Evolutionary conservation across 2,797 vertebrate genomes (phyloP).

Genomic region (Gobio occitaniae): DNA sequence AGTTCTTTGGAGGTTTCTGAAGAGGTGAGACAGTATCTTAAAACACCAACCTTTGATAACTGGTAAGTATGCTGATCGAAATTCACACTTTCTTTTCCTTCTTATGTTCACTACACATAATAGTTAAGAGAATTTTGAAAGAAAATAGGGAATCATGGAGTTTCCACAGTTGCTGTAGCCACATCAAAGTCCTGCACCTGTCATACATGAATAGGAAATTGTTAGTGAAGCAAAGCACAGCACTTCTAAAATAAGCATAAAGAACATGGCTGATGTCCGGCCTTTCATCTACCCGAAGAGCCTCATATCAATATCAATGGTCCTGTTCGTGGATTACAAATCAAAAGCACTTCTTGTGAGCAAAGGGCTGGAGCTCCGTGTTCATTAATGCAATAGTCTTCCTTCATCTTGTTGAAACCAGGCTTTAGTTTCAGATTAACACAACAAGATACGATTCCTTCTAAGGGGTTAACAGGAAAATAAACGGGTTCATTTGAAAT

Average conservation of each 20-base stretch:
- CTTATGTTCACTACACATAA: slow-evolving; percentile 9
- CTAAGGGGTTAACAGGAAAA: slow-evolving; percentile 24
- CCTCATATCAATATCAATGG: slow-evolving; percentile 80
- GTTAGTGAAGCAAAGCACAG: slow-evolving; percentile 46
- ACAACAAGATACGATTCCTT: slow-evolving; percentile 35
- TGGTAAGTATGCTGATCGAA: slow-evolving; percentile 69
- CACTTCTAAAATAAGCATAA: slow-evolving; percentile 64
- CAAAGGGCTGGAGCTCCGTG: slow-evolving; percentile 59
- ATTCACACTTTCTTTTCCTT: slow-evolving; percentile 7
- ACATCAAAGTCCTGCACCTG: slow-evolving; percentile 54
- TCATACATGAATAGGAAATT: slow-evolving; percentile 49
- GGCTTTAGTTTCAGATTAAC: slow-evolving; percentile 59
- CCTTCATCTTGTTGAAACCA: slow-evolving; percentile 46
- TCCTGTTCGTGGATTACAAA: slow-evolving; percentile 51
- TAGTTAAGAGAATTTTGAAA: background rate
- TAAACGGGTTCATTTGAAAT: background rate
- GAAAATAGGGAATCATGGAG: slow-evolving; percentile 2
- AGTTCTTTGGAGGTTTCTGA: slow-evolving; percentile 82
- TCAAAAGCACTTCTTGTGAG: slow-evolving; percentile 67
- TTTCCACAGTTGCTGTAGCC: slow-evolving; percentile 30
- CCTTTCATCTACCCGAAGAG: slow-evolving; percentile 65
- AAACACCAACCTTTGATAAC: slow-evolving; percentile 84
- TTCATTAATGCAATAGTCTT: slow-evolving; percentile 47
- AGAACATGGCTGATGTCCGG: slow-evolving; percentile 55
- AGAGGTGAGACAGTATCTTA: slow-evolving; percentile 81